Evolutionary conservation across 2,888 invertebrate genomes (phyloP), one percentile per base, ranked within the genome.

Genomic region (Villa cingulata): DNA sequence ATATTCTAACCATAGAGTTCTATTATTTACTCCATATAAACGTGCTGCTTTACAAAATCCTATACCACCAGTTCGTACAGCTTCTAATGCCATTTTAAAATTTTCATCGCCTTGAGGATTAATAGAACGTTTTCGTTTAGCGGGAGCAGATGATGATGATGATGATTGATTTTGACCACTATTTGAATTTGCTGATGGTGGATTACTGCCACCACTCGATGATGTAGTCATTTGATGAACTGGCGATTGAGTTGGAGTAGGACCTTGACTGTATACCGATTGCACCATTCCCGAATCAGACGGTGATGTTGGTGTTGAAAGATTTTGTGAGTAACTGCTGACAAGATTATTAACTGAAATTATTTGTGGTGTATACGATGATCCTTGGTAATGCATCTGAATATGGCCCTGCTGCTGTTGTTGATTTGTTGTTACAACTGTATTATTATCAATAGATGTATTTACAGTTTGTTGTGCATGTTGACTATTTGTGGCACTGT

Each of bases 21-120:
- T 74, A 68, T 87, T 87, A 67, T 87, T 87, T 16, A 88, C 86
- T 29, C 87, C 87, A 65, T 83, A 87, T 70, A 86, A 77, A 45
- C 85, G 73, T 1, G 87, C 87, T 10, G 87, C 87, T 60, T 86
- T 86, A 66, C 87, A 87, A 67, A 87, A 87, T 2, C 87, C 87
- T 56, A 87, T 85, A 37, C 86, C 85, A 19, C 87, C 87, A 59
- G 80, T 81, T 51, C 86, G 76, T 1, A 87, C 87, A 0, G 86
- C 87, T 61, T 87, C 86, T 43, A 87, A 68, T 0, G 87, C 87
- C 34, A 81, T 73, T 54, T 84, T 81, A 66, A 87, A 87, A 63
- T 86, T 86, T 61, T 86, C 86, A 59, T 85, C 86, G 2, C 82
- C 80, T 64, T 86, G 87, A 0, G 86, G 86, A 68, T 87, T 86